A percentile compares a stretch with the other conserved stretches of the same genome.
phyloP scores from a whole-genome alignment of 2,113 vertebrate species.

The Illadopsis cleaveri region DNA sequence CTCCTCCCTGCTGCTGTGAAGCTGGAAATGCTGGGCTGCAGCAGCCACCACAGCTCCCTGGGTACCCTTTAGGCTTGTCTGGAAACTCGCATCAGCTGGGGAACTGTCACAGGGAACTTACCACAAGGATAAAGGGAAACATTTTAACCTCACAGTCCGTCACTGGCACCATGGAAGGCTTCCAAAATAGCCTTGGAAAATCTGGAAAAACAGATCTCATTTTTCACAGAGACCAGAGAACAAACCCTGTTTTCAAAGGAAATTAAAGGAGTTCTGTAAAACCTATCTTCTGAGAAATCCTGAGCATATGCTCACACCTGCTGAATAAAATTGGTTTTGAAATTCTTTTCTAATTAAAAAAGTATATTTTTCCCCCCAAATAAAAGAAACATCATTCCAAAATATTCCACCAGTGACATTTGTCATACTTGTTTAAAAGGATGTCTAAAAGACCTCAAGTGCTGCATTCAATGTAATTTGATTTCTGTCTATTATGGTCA shows the following conservation, averaged over 20 bases:
- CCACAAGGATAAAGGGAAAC: background rate
- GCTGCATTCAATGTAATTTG: background rate
- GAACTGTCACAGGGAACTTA: background rate
- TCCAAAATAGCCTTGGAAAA: background rate
- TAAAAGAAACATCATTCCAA: background rate
- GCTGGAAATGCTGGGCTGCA: background rate
- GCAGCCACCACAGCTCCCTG: background rate
- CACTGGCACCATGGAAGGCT: background rate
- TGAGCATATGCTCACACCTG: background rate
- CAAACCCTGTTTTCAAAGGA: background rate
- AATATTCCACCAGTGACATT: background rate
- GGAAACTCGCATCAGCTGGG: background rate
- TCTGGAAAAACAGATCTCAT: background rate
- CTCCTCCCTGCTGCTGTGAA: background rate
- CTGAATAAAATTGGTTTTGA: background rate
- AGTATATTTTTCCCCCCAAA: background rate
- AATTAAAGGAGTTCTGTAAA: background rate
- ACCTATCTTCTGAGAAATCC: background rate
- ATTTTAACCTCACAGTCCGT: background rate
- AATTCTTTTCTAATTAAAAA: background rate
- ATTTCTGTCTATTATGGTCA: background rate
- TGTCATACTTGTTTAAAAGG: background rate
- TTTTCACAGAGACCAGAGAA: background rate
- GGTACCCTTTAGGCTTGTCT: background rate
- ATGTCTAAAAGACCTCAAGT: background rate